Conservation (phyloP, 2,797 vertebrate species). For the Dicrostonyx torquatus region DNA sequence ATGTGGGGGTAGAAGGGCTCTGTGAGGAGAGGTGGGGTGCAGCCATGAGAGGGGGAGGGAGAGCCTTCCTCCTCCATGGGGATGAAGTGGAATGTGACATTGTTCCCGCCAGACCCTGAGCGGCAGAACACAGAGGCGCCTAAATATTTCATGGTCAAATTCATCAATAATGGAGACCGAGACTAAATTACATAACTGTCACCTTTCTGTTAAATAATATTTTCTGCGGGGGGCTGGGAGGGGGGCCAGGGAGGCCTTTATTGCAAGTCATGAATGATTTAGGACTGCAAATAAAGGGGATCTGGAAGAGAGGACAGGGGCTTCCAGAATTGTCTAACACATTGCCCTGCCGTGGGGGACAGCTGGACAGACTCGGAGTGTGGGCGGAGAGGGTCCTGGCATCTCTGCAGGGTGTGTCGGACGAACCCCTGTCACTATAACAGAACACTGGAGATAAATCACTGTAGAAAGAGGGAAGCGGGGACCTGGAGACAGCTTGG, state of each 20-base stretch:
- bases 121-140: constrained; percentile 79
- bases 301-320: constrained; percentile 74
- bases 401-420: background rate
- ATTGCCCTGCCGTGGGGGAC: background rate
- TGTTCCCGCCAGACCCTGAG: constrained; percentile 79
- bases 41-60: background rate
- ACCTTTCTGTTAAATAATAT: constrained; percentile 88
- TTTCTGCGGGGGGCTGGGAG: constrained; percentile 82
- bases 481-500: background rate
- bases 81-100: constrained; percentile 76
- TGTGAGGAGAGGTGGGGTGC: background rate
- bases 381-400: background rate
- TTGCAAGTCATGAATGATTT: constrained; percentile 85
- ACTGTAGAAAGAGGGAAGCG: background rate
- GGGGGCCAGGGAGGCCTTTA: constrained; percentile 78
- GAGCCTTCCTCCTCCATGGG: constrained; percentile 68
- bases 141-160: constrained; percentile 88
- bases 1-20: no score
- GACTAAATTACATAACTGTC: constrained; percentile 89
- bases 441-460: background rate
- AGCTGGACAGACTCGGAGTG: constrained; percentile 33
- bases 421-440: background rate
- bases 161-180: constrained; percentile 88
- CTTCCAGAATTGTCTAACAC: constrained; percentile 56
- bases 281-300: constrained; percentile 82